A percentile compares a stretch with the other conserved stretches of the same genome.
phyloP scores from a whole-genome alignment of 2,113 vertebrate genomes.

The Pandion haliaetus region DNA sequence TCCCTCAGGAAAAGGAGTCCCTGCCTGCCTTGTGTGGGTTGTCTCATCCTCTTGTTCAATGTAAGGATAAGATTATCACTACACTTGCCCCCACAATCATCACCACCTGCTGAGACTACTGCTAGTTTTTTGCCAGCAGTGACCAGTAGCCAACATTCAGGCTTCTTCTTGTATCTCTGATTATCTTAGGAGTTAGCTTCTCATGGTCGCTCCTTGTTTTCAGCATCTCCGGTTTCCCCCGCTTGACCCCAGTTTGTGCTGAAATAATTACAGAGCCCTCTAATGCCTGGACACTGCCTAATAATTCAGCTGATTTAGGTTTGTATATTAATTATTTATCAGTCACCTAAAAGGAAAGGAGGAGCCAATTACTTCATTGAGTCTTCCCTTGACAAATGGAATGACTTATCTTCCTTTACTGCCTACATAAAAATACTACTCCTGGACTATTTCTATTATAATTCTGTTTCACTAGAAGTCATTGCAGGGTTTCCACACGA shows the following conservation, averaged over 20 bases:
- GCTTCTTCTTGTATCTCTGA: neutral
- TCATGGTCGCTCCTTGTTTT: neutral
- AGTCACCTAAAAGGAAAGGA: neutral
- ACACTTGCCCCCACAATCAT: neutral
- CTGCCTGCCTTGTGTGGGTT: fast-evolving
- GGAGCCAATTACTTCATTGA: neutral
- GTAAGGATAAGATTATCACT: neutral
- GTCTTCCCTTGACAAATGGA: neutral
- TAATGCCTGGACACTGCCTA: neutral
- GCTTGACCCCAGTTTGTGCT: neutral
- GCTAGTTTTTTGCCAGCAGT: neutral
- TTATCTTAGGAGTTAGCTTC: neutral
- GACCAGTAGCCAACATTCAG: neutral
- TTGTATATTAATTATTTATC: neutral
- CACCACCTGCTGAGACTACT: neutral
- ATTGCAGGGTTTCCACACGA: neutral
- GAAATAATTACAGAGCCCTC: neutral
- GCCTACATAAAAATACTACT: neutral
- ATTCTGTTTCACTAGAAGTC: neutral
- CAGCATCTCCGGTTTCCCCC: neutral
- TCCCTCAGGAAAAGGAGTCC: neutral
- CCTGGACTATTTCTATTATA: neutral
- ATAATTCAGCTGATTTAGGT: neutral
- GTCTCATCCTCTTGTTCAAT: neutral
- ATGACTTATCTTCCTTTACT: neutral